phyloP scores from a whole-genome alignment of 1,140 invertebrate species.

The Zophobas morio region DNA sequence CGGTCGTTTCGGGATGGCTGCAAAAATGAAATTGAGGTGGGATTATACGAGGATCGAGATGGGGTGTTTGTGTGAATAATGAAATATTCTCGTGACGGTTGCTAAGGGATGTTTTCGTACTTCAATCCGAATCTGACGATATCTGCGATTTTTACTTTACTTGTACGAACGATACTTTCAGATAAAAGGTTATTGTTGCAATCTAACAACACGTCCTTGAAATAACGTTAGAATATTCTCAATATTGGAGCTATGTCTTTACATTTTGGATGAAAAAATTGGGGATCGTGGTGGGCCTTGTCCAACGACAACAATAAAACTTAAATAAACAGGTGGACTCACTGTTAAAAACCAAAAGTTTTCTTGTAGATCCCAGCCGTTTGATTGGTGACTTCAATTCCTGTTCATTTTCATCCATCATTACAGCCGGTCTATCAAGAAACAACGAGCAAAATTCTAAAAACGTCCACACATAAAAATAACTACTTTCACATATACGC shows the following conservation, averaged over 20 bases:
- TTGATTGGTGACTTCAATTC: constrained; percentile 82
- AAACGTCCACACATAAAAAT: constrained; percentile 54
- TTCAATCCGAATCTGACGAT: no score
- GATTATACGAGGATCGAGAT: background rate
- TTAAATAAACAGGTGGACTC: constrained; percentile 67
- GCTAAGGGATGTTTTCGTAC: no score
- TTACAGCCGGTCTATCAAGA: constrained; percentile 47
- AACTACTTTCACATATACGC: constrained; percentile 52
- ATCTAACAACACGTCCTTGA: constrained; percentile 24
- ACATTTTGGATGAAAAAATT: no score
- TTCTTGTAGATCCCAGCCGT: constrained; percentile 83
- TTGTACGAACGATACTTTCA: background rate
- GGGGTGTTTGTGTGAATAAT: no score
- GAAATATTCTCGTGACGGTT: no score
- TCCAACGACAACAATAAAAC: no score
- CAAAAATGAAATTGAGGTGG: no score
- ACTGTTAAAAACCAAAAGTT: constrained; percentile 84
- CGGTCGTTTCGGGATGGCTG: no score
- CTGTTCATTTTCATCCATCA: constrained; percentile 79
- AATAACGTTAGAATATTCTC: no score
- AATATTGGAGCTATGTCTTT: no score
- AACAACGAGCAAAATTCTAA: constrained; percentile 49
- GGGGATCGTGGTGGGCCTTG: no score
- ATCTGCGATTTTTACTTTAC: no score
- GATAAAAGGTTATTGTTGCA: constrained; percentile 42